These are phyloP conservation scores for Bactericera cockerelli DNA, from an alignment of 1,140 invertebrate species.

Conservation along the genomic window DNA sequence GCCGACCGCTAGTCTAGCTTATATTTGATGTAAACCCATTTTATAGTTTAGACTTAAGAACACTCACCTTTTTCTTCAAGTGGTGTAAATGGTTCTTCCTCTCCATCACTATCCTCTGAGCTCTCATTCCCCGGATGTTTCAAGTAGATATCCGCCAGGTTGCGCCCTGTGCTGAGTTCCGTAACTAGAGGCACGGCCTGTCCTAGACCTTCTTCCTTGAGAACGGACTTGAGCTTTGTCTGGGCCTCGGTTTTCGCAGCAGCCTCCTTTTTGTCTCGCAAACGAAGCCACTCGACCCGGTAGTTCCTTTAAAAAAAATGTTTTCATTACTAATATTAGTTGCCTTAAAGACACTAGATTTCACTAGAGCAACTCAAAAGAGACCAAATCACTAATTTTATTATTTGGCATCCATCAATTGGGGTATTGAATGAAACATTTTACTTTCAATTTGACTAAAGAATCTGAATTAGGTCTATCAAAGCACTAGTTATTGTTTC, in stretches of 20 bases:
- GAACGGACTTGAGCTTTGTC: constrained; percentile 24
- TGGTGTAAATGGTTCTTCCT: constrained; percentile 27
- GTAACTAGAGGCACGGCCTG: constrained; percentile 33
- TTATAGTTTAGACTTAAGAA: too few species aligned
- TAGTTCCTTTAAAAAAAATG: constrained; percentile 45
- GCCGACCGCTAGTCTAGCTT: too few species aligned
- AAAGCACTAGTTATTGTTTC: too few species aligned
- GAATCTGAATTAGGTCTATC: too few species aligned
- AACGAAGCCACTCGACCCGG: constrained; percentile 49
- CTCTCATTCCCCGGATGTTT: constrained; percentile 51
- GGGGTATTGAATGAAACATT: too few species aligned
- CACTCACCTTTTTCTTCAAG: constrained; percentile 9
- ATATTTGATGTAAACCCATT: too few species aligned
- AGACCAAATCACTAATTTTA: too few species aligned
- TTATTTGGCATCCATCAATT: too few species aligned
- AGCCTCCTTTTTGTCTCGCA: constrained; percentile 37
- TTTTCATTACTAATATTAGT: constrained; percentile 14
- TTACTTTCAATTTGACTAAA: too few species aligned
- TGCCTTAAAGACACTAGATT: too few species aligned
- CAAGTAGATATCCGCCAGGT: constrained; percentile 48
- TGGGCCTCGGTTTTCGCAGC: constrained; percentile 32
- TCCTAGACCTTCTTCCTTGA: constrained; percentile 24
- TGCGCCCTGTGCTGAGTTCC: constrained; percentile 35
- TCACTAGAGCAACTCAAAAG: too few species aligned
- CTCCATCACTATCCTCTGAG: constrained; percentile 54